Base-by-base conservation (phyloP, 2,797 vertebrate species). In the Nasua narica region DNA sequence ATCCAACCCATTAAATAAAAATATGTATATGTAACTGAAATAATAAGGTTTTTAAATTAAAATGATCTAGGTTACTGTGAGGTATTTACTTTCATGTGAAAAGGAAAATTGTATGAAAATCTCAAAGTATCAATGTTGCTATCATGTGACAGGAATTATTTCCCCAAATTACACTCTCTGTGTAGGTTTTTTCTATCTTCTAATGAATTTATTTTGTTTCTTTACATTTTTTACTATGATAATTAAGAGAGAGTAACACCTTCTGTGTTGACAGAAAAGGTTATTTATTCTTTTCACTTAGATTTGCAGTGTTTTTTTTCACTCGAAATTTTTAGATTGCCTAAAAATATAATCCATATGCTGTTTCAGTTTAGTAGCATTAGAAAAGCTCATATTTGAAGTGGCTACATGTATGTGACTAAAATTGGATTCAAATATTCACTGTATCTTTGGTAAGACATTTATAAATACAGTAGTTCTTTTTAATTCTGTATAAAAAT, bases 261-360 rank as follows among this genome's bases (percentile, higher is more conserved):
- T 86, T 89, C 85, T 97, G 18, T 83, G 84, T 58, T 84, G 40
- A 83, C 84, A 50, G 18, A 29, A 96, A 97, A 89, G 85, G 18
- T 48, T 95, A 90, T 94, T 86, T 96, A 87, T 94, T 87, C 79
- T 82, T 98, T 97, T 48, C 32, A 74, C 40, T 96, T 76, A 67
- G n/a, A 93, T 60, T 67, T 70, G 40, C 56, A 95, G 19, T 13
- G 60, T 1, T 21, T 93, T 96, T 86, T 25, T 81, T 46, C 35
- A 40, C 70, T 96, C 11, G 0, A 50, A 78, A 48, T 32, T 97
- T 97, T 94, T 87, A 56, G 58, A 2, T 91, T 86, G 54, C 52
- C 78, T 96, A 94, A 91, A 96, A 87, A 77, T 96, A 6, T 58
- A 91, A 87, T 74, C 95, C n/a, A 46, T 94, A 86, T 93, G 46